A percentile compares a stretch with the other conserved stretches of the same genome.
phyloP scores from a whole-genome alignment of 2,888 invertebrate species.

The Bombylius discolor region DNA sequence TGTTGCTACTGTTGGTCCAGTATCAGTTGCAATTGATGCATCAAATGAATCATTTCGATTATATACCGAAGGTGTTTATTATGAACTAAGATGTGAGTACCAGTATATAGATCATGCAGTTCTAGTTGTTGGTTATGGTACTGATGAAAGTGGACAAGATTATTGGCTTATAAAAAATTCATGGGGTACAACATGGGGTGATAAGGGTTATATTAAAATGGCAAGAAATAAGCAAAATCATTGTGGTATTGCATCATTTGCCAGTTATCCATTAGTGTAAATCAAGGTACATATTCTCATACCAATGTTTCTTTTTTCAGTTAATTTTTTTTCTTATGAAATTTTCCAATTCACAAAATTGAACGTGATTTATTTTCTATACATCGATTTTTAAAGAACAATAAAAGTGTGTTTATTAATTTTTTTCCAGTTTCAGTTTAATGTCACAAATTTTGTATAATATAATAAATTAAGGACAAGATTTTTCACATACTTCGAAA shows the following conservation, averaged over 20 bases:
- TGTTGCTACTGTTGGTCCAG: constrained; percentile 71
- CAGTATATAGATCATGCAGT: constrained; percentile 80
- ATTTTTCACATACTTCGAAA: too few relatives aligned
- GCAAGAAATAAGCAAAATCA: constrained; percentile 69
- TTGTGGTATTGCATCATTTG: constrained; percentile 72
- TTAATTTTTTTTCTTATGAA: too few relatives aligned
- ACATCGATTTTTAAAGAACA: too few relatives aligned
- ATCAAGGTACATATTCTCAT: too few relatives aligned
- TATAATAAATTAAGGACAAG: too few relatives aligned
- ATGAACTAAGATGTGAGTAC: constrained; percentile 62
- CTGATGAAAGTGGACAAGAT: constrained; percentile 37
- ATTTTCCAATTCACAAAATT: too few relatives aligned
- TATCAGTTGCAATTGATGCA: constrained; percentile 83
- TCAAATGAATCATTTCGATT: constrained; percentile 74
- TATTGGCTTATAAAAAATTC: constrained; percentile 64
- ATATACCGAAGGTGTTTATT: constrained; percentile 68
- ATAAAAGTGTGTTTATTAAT: too few relatives aligned
- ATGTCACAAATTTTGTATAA: too few relatives aligned
- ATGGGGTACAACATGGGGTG: constrained; percentile 62
- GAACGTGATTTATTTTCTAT: too few relatives aligned
- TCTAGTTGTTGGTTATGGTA: constrained; percentile 34
- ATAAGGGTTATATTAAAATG: constrained; percentile 77
- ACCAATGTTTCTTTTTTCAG: too few relatives aligned
- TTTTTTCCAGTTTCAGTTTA: too few relatives aligned
- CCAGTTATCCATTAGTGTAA: constrained; percentile 78